Conservation (phyloP, 2,797 vertebrate species). For the Mastacembelus armatus region DNA sequence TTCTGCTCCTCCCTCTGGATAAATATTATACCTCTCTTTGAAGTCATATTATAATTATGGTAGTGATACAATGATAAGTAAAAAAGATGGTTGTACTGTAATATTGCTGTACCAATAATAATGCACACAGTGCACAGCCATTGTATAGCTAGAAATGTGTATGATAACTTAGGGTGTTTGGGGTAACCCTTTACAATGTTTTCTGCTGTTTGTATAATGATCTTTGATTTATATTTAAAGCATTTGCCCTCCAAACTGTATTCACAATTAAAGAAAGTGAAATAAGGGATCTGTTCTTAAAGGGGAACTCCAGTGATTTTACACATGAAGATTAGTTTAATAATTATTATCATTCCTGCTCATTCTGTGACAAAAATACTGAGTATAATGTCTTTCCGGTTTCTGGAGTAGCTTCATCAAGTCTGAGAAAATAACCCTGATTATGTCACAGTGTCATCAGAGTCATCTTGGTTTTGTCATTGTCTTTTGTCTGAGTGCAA, state of each 20-base stretch:
- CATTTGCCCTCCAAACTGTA: too few species aligned
- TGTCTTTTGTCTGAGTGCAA: not conserved
- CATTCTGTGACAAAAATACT: not conserved
- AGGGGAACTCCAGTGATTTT: too few species aligned
- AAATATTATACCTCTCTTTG: not conserved
- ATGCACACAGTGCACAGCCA: not conserved
- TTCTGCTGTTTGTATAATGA: not conserved
- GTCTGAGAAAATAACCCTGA: not conserved
- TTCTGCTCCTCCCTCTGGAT: not conserved
- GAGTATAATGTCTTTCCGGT: not conserved
- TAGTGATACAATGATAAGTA: not conserved
- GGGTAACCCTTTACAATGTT: not conserved
- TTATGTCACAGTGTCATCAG: not conserved
- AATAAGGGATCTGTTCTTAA: not conserved
- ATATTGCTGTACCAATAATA: not conserved
- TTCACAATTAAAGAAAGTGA: slow-evolving; percentile 5
- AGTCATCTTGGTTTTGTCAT: not conserved
- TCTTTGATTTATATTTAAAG: too few species aligned
- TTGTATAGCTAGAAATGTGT: not conserved
- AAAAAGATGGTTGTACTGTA: not conserved
- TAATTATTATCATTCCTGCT: not conserved
- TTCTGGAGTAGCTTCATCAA: not conserved
- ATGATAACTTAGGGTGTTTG: not conserved
- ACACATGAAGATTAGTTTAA: not conserved
- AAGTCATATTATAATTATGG: not conserved